Evolutionary conservation across 2,113 vertebrate species (phyloP), one percentile per base, ranked within the genome.

Genomic region (Burhinus oedicnemus): DNA sequence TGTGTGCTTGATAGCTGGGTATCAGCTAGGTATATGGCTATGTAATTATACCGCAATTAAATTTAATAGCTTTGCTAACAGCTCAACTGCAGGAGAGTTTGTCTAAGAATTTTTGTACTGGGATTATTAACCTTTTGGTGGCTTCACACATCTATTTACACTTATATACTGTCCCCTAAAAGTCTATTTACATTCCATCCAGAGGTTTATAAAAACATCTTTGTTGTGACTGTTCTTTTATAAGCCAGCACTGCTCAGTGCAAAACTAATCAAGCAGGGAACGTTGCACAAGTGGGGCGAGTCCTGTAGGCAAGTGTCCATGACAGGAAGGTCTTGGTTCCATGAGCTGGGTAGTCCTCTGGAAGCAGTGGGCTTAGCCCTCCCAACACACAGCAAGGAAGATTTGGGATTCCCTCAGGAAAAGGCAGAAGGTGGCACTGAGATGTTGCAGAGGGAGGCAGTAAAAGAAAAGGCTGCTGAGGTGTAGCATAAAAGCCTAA

Each of bases 21-120:
- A 83, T 55, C 94, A 91, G 86, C 27, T 71, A 91, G 91, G 95
- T 96, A 82, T 45, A 86, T 34, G 42, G 89, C 78, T 83, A 16
- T 96, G 93, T 81, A 93, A 88, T 91, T 93, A 71, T 26, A 51
- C 72, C 15, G 57, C 95, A 97, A 95, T 97, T 97, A 97, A 95
- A 97, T 97, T 97, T 97, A 94, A 96, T 95, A 95, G 95, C 92
- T 94, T 93, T 82, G 93, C 96, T 97, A 92, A 94, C 91, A 89
- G 94, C 89, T 97, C 87, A 75, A 85, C 90, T 95, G 96, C 87
- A 95, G 74, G 92, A 96, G 58, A 93, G 23, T 49, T 93, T 96
- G 81, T 68, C 92, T 96, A 93, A 90, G 84, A 74, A 83, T 74
- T 96, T 83, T 84, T 84, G 68, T 91, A 32, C 60, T 89, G 95